Percentiles rank a stretch among this genome's conserved stretches.
These are phyloP conservation scores for Erpornis zantholeuca DNA, from an alignment of 2,113 vertebrate genomes.

Conservation along the genomic window DNA sequence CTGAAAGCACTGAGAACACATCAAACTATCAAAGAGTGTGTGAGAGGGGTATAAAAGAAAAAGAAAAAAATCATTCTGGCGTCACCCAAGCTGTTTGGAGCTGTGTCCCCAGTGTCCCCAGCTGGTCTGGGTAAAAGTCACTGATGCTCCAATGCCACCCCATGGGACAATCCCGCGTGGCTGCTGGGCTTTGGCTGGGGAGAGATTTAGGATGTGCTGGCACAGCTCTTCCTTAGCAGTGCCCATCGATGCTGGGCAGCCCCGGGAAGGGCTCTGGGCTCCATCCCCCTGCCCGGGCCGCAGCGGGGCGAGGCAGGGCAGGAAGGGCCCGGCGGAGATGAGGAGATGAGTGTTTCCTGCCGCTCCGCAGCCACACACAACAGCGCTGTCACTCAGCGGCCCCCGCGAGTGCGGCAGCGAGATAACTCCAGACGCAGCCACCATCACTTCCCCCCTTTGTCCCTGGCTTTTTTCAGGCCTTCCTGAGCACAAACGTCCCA, in stretches of 20 bases:
- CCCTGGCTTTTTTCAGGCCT: constrained; percentile 65
- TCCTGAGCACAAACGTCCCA: constrained; percentile 62
- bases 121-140: not conserved
- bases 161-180: fast-evolving
- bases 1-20: too few relatives aligned
- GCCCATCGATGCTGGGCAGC: not conserved
- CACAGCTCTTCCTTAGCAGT: not conserved
- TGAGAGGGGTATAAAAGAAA: too few relatives aligned
- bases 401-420: constrained; percentile 20
- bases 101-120: not conserved
- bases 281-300: fast-evolving
- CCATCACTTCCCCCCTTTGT: constrained; percentile 74
- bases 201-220: not conserved
- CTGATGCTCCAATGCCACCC: fast-evolving
- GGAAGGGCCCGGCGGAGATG: constrained; percentile 55
- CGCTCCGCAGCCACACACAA: not conserved
- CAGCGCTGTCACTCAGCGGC: constrained; percentile 47
- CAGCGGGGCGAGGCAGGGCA: constrained; percentile 16
- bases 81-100: not conserved
- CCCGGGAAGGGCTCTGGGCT: not conserved
- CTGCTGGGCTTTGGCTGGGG: not conserved
- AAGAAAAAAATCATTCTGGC: too few relatives aligned
- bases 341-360: constrained; percentile 69
- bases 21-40: too few relatives aligned
- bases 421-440: constrained; percentile 60